phyloP scores from a whole-genome alignment of 2,797 vertebrate species.

The Micromesistius poutassou region DNA sequence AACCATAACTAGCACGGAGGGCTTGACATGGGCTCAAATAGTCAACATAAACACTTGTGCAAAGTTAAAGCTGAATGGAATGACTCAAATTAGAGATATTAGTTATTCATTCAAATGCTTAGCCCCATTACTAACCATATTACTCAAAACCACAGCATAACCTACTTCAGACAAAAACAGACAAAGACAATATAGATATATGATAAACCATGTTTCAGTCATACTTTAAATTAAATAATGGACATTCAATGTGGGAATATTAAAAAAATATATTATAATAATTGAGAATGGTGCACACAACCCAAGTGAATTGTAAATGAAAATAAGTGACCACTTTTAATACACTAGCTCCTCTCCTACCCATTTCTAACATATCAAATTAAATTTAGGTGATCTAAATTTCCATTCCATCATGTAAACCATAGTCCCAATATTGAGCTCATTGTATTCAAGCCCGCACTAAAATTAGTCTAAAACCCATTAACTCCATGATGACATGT shows the following conservation, averaged over 20 bases:
- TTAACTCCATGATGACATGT: not conserved
- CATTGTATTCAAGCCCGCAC: not conserved
- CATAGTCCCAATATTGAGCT: not conserved
- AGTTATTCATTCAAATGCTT: not conserved
- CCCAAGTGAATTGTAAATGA: not conserved
- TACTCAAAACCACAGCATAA: not conserved
- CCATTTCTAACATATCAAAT: too few species aligned
- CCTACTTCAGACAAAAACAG: not conserved
- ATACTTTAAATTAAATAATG: not conserved
- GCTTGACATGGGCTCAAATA: not conserved
- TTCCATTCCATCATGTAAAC: too few species aligned
- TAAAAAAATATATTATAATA: not conserved
- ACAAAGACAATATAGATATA: not conserved
- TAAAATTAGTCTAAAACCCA: not conserved
- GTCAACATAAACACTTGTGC: not conserved
- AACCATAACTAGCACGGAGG: not conserved
- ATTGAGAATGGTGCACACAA: not conserved
- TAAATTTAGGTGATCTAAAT: too few species aligned
- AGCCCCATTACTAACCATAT: not conserved
- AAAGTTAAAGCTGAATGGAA: not conserved
- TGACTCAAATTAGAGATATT: not conserved
- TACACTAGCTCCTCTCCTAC: too few species aligned
- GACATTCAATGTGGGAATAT: not conserved
- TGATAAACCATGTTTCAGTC: not conserved
- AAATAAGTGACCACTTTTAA: not conserved